These are phyloP conservation scores for Cyphomyrmex costatus DNA, from an alignment of 1,140 invertebrate species.

Conservation along the genomic window DNA sequence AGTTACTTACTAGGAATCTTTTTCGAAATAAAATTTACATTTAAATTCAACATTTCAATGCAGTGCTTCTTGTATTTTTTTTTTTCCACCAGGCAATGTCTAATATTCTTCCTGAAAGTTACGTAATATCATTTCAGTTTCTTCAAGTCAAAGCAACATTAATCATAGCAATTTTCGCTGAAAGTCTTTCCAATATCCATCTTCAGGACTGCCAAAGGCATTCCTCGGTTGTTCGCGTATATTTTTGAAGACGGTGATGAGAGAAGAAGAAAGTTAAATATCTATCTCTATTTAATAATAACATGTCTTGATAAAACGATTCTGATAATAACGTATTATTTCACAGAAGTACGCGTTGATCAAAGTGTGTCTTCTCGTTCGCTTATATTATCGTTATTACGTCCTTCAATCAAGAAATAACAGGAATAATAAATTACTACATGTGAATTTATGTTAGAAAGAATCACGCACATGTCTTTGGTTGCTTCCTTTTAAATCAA, in stretches of 20 bases:
- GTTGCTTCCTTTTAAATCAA: conserved; percentile 25
- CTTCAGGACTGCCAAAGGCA: not conserved
- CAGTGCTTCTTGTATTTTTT: not conserved
- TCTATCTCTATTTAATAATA: conserved; percentile 25
- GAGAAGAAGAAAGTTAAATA: conserved; percentile 15
- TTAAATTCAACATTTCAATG: conserved; percentile 17
- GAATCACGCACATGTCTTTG: not conserved
- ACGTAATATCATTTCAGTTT: conserved; percentile 16
- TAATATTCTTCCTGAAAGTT: conserved; percentile 46
- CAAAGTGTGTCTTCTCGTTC: not conserved
- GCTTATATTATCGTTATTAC: not conserved
- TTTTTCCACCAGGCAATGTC: conserved; percentile 1
- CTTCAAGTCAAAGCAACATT: conserved; percentile 37
- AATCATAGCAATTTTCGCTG: conserved; percentile 38
- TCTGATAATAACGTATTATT: conserved; percentile 25
- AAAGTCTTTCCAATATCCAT: conserved; percentile 42
- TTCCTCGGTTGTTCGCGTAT: not conserved
- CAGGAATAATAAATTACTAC: not conserved
- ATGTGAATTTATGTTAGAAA: conserved; percentile 5
- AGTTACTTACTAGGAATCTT: not conserved
- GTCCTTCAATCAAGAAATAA: not conserved
- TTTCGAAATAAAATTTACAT: conserved; percentile 11
- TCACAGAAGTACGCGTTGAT: not conserved
- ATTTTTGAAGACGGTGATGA: not conserved
- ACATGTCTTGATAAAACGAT: not conserved